Evolutionary conservation across 2,113 vertebrate genomes (phyloP), one percentile per base, ranked within the genome.

Genomic region (Heteronetta atricapilla): DNA sequence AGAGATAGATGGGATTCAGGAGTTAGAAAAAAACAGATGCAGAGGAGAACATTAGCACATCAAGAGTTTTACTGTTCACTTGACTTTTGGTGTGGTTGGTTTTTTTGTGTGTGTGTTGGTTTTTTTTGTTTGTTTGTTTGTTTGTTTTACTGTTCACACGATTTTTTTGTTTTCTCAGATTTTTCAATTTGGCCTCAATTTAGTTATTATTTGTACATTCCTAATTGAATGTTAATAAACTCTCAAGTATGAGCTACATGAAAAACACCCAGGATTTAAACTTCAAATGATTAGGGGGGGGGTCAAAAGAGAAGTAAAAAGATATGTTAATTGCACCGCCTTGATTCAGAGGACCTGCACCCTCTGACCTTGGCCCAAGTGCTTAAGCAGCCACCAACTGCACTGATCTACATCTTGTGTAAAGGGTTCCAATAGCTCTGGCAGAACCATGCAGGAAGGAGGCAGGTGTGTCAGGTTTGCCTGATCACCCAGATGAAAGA

Each of bases 101-200:
- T 48, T 48, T 48, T 48, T 19, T 48, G 20, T 48, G 46, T 48
- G 19, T 46, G 19, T 20, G 19, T 20, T 44, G 44, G n/a, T n/a
- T 22, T 48, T 48, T 48, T n/a, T n/a, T n/a, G n/a, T n/a, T 44
- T 46, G 10, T 50, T 50, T 21, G 23, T 23, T 50, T 50, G 7
- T 17, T 3, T 50, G 11, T 50, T 50, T 50, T 50, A 25, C 20
- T 4, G 0, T 40, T 36, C n/a, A 50, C 4, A 13, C 22, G 14
- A 50, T 7, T 1, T 25, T 21, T 48, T 31, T 25, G 33, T 20
- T 3, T 2, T 3, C 8, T 34, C 5, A 8, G 15, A 10, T 66
- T 81, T 84, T 75, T 64, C 63, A 64, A 0, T 58, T 36, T 25
- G 83, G 55, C 12, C 25, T 21, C 9, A 48, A 48, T 48, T 48